Conservation (phyloP, 2,888 invertebrate genomes). For the Sphinx pinastri region DNA sequence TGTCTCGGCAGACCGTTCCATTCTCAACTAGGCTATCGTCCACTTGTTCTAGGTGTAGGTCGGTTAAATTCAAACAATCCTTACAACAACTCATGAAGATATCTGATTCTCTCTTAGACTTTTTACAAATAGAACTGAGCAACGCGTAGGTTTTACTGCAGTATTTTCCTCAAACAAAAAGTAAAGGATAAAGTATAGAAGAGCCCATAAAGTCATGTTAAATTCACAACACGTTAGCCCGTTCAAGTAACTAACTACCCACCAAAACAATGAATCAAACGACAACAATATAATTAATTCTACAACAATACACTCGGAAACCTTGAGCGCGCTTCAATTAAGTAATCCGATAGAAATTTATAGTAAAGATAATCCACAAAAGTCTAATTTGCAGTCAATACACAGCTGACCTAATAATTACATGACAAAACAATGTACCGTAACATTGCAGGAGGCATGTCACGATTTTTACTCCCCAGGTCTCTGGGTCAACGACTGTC, state of each 20-base stretch:
- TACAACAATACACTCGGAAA: conserved; percentile 9
- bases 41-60: too few species aligned
- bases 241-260: background rate
- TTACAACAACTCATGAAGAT: too few species aligned
- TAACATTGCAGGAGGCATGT: conserved; percentile 47
- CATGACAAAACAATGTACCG: conserved; percentile 47
- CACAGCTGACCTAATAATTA: conserved; percentile 48
- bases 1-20: too few species aligned
- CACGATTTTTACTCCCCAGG: conserved; percentile 52
- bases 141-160: background rate
- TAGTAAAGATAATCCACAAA: conserved; percentile 39
- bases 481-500: conserved; percentile 58
- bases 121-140: background rate
- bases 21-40: too few species aligned
- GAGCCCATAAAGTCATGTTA: background rate
- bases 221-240: conserved; percentile 6
- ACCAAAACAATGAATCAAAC: conserved; percentile 22
- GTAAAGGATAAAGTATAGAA: background rate
- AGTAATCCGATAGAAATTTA: conserved; percentile 28
- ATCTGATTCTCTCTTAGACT: background rate
- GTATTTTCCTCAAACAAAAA: background rate
- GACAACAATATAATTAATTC: conserved; percentile 25
- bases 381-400: conserved; percentile 46
- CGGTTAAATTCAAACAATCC: too few species aligned
- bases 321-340: conserved; percentile 27